Percentiles rank a stretch among this genome's conserved stretches.
Conservation (phyloP, 1,140 invertebrate species). For the Drosophila ananassae region DNA sequence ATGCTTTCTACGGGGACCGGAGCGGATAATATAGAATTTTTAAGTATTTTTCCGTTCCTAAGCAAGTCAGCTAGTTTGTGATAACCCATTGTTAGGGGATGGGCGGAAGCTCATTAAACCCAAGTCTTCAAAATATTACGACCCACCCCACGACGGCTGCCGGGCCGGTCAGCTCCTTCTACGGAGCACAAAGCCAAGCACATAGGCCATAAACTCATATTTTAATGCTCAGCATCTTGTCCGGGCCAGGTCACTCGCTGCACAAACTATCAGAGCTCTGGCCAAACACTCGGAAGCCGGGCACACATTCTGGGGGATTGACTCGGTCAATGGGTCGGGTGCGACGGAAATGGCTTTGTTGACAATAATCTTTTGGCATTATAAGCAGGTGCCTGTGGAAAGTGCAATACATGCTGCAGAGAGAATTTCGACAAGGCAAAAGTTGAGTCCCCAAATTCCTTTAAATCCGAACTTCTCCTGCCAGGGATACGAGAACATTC, state of each 20-base stretch:
- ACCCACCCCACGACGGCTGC: conserved; percentile 6
- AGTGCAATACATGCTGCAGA: conserved; percentile 20
- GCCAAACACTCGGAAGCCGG: conserved; percentile 53
- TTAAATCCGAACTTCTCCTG: too few species aligned
- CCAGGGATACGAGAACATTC: too few species aligned
- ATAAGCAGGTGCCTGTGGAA: conserved; percentile 47
- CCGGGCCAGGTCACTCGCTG: conserved; percentile 6
- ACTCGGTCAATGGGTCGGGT: conserved; percentile 2
- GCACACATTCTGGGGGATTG: conserved; percentile 50
- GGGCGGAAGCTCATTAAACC: conserved; percentile 68
- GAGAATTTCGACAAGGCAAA: too few species aligned
- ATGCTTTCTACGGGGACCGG: not conserved
- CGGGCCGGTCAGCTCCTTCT: conserved; percentile 30
- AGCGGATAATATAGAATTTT: conserved; percentile 34
- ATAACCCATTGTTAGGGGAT: conserved; percentile 1
- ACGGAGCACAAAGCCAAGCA: conserved; percentile 67
- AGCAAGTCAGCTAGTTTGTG: too few species aligned
- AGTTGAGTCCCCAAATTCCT: too few species aligned
- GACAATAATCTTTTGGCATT: conserved; percentile 72
- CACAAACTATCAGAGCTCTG: conserved; percentile 21
- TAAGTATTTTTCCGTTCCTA: conserved; percentile 20
- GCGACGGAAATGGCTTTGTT: conserved; percentile 28
- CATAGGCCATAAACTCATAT: conserved; percentile 80
- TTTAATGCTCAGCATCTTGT: conserved; percentile 61
- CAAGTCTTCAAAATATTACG: conserved; percentile 55